Base-by-base conservation (phyloP, 2,888 invertebrate species). In the Mesopsocus fuscifrons region DNA sequence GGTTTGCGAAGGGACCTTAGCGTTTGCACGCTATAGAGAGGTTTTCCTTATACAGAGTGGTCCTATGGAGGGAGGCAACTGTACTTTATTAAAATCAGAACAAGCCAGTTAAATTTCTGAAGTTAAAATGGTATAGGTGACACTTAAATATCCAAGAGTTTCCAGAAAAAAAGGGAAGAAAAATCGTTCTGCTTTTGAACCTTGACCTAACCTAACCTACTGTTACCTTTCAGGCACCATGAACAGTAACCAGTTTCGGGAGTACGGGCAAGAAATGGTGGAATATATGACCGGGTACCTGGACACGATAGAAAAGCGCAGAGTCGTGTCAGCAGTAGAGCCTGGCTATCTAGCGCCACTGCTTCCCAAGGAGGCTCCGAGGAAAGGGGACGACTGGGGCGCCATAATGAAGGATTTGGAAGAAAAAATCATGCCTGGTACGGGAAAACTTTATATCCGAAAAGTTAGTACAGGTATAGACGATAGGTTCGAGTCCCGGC, bases 271-370 rank as follows among this genome's bases (percentile, higher is more conserved):
- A 47, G 59, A 64, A 52, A 67, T 67, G 64, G 60, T 69, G 40
- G 67, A 69, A 52, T 66, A 63, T 53, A 64, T 68, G 26, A 63
- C 64, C 40, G 57, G 66, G 43, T 68, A 68, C 50, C 54, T 66
- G 60, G 62, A 65, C 43, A 57, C 52, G 6, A 57, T 68, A 34
- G 54, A 56, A 2, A 53, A 59, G n/a, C 50, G 66, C n/a, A 55
- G 60, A 13, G 66, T 68, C 3, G 58, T 65, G 2, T 65, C 68
- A 2, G 57, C 57, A 44, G 59, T 67, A 3, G 60, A 64, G 47
- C 68, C 68, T 2, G 67, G 68, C 1, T 68, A 66, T 51, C 54
- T 69, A 32, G 50, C 56, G 26, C 52, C 58, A 6, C 50, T 66
- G 41, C 53, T 68, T 21, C 67, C 68, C 0, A 32, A 47, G 1